Evolutionary conservation across 2,113 vertebrate species (phyloP), one percentile per base, ranked within the genome.

Genomic region (Opisthocomus hoazin): DNA sequence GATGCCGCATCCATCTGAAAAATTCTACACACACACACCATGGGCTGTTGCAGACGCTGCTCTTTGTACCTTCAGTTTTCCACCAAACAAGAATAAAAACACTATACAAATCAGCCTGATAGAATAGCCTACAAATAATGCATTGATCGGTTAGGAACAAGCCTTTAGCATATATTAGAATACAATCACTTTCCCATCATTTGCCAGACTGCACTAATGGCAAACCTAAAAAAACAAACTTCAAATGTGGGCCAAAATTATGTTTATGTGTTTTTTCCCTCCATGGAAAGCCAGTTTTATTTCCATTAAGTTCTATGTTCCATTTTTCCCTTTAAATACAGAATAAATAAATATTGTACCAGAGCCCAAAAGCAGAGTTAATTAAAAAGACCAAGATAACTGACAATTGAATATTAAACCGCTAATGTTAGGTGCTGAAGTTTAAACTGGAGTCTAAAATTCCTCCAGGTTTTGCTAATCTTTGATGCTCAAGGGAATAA

Each of bases 311-410:
- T 71, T 27, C 27, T 41, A 61, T 23, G 36, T 83, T 90, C 34
- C 6, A 1, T 22, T 66, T 85, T 87, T 91, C 83, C 12, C 51
- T 70, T 89, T 76, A 87, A 87, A 93, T 78, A 18, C 11, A 53
- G 43, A 84, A 93, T 51, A 78, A 92, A 92, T 84, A 90, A 89
- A 81, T 78, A 79, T 57, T 68, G 12, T 63, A 45, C 26, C 7
- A 39, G 45, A 84, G 29, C 26, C 80, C 50, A 84, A 95, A 86
- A 92, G n/a, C 56, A 79, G 54, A 94, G 84, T 89, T 91, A 96
- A 95, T 95, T 96, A 95, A 93, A 94, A 94, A 94, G 70, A 84
- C 73, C 53, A 39, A 89, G 74, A 82, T 83, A 95, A 96, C 61
- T 96, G 89, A 66, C 87, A 93, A 91, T 89, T 75, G 64, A 85